A percentile compares a stretch with the other conserved stretches of the same genome.
phyloP scores from a whole-genome alignment of 2,888 invertebrate species.

The Linyphia triangularis region DNA sequence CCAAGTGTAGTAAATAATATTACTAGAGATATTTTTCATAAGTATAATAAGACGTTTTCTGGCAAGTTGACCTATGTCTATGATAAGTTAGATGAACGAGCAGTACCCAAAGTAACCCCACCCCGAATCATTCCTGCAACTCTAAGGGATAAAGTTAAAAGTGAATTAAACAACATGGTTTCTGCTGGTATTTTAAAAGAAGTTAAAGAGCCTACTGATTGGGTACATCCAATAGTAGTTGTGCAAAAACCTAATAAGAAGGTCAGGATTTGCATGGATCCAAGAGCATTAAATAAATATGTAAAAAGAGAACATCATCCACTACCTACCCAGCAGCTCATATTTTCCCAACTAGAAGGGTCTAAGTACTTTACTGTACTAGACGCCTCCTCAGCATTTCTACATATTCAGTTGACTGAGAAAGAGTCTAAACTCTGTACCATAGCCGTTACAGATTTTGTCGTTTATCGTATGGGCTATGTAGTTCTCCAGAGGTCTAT shows the following conservation, averaged over 20 bases:
- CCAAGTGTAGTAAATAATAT: background rate
- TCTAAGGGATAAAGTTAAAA: too few relatives aligned
- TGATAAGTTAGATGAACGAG: background rate
- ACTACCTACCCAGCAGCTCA: slow-evolving; percentile 21
- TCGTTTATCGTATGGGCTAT: background rate
- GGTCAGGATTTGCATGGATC: slow-evolving; percentile 50
- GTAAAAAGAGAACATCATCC: slow-evolving; percentile 37
- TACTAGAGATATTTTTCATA: background rate
- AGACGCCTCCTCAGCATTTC: slow-evolving; percentile 53
- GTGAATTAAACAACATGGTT: too few relatives aligned
- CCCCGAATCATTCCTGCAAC: too few relatives aligned
- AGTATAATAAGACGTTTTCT: background rate
- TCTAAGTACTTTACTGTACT: slow-evolving; percentile 24
- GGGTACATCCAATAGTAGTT: slow-evolving; percentile 36
- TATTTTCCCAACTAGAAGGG: slow-evolving; percentile 27
- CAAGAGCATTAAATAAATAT: slow-evolving; percentile 42
- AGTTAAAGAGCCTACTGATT: too few relatives aligned
- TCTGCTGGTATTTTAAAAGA: too few relatives aligned
- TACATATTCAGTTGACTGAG: slow-evolving; percentile 26
- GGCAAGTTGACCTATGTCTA: background rate
- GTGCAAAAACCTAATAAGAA: slow-evolving; percentile 26
- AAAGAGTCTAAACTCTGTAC: slow-evolving; percentile 10
- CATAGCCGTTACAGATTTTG: background rate
- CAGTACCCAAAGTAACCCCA: background rate
- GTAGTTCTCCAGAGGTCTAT: background rate